Evolutionary conservation across 64 coral and sea anemone species (phyloP), one percentile per base, ranked within the genome.

Genomic region (Astreopora myriophthalma): DNA sequence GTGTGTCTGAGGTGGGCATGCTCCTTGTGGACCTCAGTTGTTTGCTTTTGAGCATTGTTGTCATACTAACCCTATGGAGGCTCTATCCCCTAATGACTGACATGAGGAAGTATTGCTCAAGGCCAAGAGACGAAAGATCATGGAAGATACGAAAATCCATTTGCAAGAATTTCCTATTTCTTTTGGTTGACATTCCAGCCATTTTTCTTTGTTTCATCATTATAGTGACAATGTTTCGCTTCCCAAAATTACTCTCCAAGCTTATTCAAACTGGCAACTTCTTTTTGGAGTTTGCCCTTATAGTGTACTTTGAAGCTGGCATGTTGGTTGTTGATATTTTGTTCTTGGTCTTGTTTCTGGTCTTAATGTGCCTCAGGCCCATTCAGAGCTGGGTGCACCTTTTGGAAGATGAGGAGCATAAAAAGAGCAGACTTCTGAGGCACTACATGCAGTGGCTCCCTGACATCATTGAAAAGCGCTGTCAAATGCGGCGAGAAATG

Each of bases 201-300:
- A 94, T 99, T 85, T 88, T 76, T 3, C 42, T 85, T 35, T 87
- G 87, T 83, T 89, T 95, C 17, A 11, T 99, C 42, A 75, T 96
- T 25, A 62, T 96, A 17, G 80, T 96, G 4, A 99, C 97, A 46
- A 49, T 96, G 0, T 75, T 99, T 44, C 90, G 94, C 27, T 82
- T 96, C 3, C 94, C 94, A 13, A 93, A 95, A 27, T 37, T 99
- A 19, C 38, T 99, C 48, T 90, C 94, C 39, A 99, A 96, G 64
- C 91, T 99, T 34, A n/a, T 99, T 20, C 97, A 99, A 55, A 71
- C 91, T 38, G 97, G 94, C 1, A 71, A 96, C 64, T 94, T 99
- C 69, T 99, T 96, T 42, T 72, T 90, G 87, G 97, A 99, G 67
- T 99, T 99, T 88, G 90, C 97, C 20, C 67, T 99, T 27, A 99